Conservation (phyloP, 2,113 vertebrate genomes). For the Oncorhynchus nerka region DNA sequence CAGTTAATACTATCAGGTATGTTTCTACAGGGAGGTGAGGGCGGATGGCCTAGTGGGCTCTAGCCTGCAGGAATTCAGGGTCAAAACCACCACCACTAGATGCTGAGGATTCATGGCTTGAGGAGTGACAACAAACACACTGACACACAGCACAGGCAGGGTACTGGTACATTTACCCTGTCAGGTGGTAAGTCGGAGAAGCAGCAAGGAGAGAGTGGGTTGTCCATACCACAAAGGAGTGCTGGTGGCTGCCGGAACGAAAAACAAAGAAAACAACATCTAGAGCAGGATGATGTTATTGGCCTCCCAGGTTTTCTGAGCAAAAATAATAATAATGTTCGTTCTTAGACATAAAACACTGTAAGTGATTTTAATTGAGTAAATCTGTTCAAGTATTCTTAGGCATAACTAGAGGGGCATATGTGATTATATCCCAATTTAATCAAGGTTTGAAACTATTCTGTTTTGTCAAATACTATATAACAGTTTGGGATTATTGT, state of each 20-base stretch:
- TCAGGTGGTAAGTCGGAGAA: constrained; percentile 74
- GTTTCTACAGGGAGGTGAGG: background rate
- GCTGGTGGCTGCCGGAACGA: constrained; percentile 72
- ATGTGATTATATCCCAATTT: no score
- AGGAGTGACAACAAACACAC: constrained; percentile 61
- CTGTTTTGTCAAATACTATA: no score
- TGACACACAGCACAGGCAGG: constrained; percentile 45
- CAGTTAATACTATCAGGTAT: background rate
- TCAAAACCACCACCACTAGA: constrained; percentile 33
- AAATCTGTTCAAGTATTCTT: no score
- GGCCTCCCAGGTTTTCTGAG: no score
- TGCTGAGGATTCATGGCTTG: constrained; percentile 33
- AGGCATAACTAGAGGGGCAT: no score
- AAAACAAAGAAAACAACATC: constrained; percentile 63
- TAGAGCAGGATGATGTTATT: constrained; percentile 37
- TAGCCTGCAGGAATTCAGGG: constrained; percentile 14
- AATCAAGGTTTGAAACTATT: no score
- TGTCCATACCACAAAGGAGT: constrained; percentile 78
- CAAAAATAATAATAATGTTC: no score
- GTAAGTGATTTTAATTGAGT: no score
- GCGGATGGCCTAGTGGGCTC: constrained; percentile 15
- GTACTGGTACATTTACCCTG: constrained; percentile 71
- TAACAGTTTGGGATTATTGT: no score
- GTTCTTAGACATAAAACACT: no score
- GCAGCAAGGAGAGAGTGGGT: constrained; percentile 73